Evolutionary conservation across 1,140 invertebrate species (phyloP), one percentile per base, ranked within the genome.

Genomic region (Apis mellifera): DNA sequence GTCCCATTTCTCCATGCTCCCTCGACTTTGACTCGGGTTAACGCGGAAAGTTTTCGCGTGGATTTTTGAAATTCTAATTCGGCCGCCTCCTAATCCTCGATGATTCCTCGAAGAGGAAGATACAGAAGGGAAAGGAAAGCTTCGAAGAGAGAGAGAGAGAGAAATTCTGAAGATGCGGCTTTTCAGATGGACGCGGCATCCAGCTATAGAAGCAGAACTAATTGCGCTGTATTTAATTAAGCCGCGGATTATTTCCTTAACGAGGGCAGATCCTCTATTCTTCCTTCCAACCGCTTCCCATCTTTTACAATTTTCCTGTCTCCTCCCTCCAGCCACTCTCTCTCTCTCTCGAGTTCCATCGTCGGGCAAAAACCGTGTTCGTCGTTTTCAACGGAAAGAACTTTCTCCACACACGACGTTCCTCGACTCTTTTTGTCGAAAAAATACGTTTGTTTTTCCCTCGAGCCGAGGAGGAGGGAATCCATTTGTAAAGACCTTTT

Each of bases 221-320:
- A 90, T 90, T 90, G 88, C 86, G 77, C 84, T 83, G 87, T 86
- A 89, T 89, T 90, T 90, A 89, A 90, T 90, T 90, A 89, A 89
- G 87, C 85, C 84, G 76, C 85, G 84, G 84, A 90, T 89, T 89
- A 89, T 90, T 89, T 89, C 88, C 85, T 89, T 90, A 90, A 90
- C 84, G 88, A 89, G 88, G 85, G 80, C 78, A 86, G 84, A 85
- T 74, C 82, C 32, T 85, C 84, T 68, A 84, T 87, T 89, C 87
- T 85, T 90, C 84, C 81, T 82, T 84, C 80, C 82, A 70, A 62
- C 73, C 81, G 66, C 74, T 85, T 85, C 78, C 78, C 76, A 76
- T 87, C 84, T 90, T 87, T 87, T 65, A 78, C 87, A 68, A 83
- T 87, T 89, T 76, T 83, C 78, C 70, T n/a, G 55, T 78, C 81